Percentiles rank a stretch among this genome's conserved stretches.
Evolutionary conservation across 2,888 invertebrate genomes (phyloP).

Genomic region (Drosophila anceps): DNA sequence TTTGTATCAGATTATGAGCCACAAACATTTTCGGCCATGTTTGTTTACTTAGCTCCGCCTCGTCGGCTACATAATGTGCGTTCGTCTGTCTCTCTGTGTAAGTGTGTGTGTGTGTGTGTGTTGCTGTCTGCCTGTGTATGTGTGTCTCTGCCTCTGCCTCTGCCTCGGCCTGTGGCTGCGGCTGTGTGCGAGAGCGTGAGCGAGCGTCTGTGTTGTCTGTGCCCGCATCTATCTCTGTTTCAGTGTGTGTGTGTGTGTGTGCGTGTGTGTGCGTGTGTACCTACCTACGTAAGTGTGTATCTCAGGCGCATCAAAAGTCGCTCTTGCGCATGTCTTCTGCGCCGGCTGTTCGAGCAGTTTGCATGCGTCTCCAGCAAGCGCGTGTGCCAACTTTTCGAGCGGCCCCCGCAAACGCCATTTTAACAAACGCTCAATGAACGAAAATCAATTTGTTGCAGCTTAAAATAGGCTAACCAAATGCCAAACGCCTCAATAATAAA

Average conservation of each 20-base stretch:
- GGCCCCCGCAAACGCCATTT: conserved; percentile 70
- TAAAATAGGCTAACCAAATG: conserved; percentile 11
- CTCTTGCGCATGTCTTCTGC: conserved; percentile 79
- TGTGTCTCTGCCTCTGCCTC: conserved; percentile 33
- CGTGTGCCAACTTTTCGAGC: conserved; percentile 9
- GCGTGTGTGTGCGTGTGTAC: conserved; percentile 40
- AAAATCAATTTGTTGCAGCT: conserved; percentile 69
- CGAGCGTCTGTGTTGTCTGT: conserved; percentile 51
- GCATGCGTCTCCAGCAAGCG: neutral
- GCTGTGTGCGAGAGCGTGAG: conserved; percentile 45
- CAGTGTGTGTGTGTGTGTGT: conserved; percentile 26
- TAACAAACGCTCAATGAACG: conserved; percentile 50
- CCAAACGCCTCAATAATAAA: conserved; percentile 14
- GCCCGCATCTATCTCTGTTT: conserved; percentile 59
- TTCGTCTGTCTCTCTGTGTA: conserved; percentile 30
- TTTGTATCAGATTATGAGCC: conserved; percentile 82
- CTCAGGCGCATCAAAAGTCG: conserved; percentile 63
- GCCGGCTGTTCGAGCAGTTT: conserved; percentile 59
- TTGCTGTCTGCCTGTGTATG: conserved; percentile 35
- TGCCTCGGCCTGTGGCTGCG: conserved; percentile 8
- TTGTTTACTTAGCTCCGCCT: conserved; percentile 85
- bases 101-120: conserved; percentile 36
- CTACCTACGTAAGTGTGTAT: conserved; percentile 51
- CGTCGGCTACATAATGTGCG: conserved; percentile 67
- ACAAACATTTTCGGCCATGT: conserved; percentile 85